phyloP scores from a whole-genome alignment of 2,888 invertebrate genomes.

The Colletes collaris region DNA sequence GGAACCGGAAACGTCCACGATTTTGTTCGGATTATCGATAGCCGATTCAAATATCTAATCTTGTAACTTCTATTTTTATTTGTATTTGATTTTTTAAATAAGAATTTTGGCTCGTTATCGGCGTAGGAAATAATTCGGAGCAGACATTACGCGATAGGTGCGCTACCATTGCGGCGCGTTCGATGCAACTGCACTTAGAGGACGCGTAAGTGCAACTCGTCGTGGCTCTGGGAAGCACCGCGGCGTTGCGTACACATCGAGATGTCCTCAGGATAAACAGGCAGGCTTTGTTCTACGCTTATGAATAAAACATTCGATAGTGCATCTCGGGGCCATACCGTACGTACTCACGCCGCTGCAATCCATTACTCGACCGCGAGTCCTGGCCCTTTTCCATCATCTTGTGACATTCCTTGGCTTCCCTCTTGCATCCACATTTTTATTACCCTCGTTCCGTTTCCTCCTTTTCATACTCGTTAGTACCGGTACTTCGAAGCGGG shows the following conservation, averaged over 20 bases:
- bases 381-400: conserved; percentile 65
- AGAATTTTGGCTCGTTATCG: conserved; percentile 1
- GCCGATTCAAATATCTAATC: too few relatives aligned
- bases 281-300: conserved; percentile 81
- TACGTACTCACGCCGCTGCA: conserved; percentile 56
- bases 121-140: conserved; percentile 12
- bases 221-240: conserved; percentile 66
- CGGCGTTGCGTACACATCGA: conserved; percentile 73
- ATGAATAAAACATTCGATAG: conserved; percentile 83
- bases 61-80: too few relatives aligned
- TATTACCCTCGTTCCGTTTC: conserved; percentile 7
- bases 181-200: conserved; percentile 56
- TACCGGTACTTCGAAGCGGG: too few relatives aligned
- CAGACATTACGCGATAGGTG: conserved; percentile 9
- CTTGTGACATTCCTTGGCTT: conserved; percentile 55
- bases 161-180: conserved; percentile 25
- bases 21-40: too few relatives aligned
- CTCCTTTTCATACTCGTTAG: conserved; percentile 2
- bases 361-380: conserved; percentile 54
- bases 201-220: conserved; percentile 63
- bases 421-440: conserved; percentile 5
- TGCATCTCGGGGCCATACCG: conserved; percentile 77
- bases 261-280: conserved; percentile 82
- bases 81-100: too few relatives aligned
- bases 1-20: too few relatives aligned